A percentile compares a stretch with the other conserved stretches of the same genome.
Conservation (phyloP, 2,888 invertebrate genomes). For the Schizaphis graminum region DNA sequence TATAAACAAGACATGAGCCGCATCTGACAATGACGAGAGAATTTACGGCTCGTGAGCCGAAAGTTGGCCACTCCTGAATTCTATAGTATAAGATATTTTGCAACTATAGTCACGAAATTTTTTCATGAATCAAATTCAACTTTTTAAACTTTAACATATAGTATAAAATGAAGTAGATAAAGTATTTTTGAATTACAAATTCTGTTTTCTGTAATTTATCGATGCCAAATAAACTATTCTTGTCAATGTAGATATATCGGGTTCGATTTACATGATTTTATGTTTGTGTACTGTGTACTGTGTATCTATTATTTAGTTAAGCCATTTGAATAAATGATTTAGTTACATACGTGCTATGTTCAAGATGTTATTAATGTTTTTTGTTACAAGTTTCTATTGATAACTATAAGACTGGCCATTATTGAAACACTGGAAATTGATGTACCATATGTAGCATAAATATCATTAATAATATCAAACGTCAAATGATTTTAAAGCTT, state of each 20-base stretch:
- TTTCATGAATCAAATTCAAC: not conserved
- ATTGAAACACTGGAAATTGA: not conserved
- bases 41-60: no score
- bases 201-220: constrained; percentile 24
- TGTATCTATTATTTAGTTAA: constrained; percentile 35
- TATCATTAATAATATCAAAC: not conserved
- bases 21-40: no score
- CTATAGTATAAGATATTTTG: not conserved
- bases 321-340: constrained; percentile 36
- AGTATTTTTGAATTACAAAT: constrained; percentile 28
- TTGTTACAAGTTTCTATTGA: not conserved
- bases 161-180: not conserved
- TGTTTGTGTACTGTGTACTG: not conserved
- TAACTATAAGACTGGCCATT: not conserved
- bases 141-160: not conserved
- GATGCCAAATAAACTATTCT: constrained; percentile 32
- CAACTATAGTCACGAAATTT: not conserved
- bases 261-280: not conserved
- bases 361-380: constrained; percentile 25
- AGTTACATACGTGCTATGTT: not conserved
- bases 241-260: constrained; percentile 35
- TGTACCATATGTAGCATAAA: not conserved
- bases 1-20: no score
- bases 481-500: not conserved
- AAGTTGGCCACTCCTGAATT: no score